Conservation (phyloP, 1,140 invertebrate species). For the Armadillidium nasatum region DNA sequence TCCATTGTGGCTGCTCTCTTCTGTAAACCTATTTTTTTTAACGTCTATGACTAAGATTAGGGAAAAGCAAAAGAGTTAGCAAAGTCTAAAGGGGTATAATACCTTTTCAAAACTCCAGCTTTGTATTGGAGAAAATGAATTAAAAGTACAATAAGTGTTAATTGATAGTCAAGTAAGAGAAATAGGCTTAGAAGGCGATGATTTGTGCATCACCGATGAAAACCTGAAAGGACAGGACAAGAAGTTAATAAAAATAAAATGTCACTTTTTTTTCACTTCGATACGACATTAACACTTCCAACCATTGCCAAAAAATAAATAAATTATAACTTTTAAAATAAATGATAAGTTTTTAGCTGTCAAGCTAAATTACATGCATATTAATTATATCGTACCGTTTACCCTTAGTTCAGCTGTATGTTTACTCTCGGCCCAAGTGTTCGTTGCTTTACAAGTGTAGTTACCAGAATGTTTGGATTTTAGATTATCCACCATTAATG, state of each 20-base stretch:
- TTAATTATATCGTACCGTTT: constrained; percentile 50
- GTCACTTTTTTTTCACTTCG: no score
- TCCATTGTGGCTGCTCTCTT: no score
- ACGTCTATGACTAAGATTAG: no score
- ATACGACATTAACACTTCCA: no score
- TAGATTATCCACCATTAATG: constrained; percentile 69
- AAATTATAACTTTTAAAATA: no score
- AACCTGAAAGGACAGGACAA: not conserved
- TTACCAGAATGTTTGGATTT: constrained; percentile 54
- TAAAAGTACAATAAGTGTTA: no score
- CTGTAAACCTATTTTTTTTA: no score
- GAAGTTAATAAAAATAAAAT: not conserved
- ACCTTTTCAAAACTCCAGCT: not conserved
- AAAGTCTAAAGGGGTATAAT: no score
- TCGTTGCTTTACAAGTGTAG: constrained; percentile 52
- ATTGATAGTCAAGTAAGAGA: no score
- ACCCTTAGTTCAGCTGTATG: constrained; percentile 33
- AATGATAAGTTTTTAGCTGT: not conserved
- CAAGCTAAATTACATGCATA: not conserved
- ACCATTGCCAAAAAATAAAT: no score
- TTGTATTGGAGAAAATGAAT: not conserved
- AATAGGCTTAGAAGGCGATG: not conserved
- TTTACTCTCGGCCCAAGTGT: constrained; percentile 47
- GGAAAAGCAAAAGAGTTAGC: no score
- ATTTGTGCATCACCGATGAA: not conserved